These are phyloP conservation scores for Zaprionus ornatus DNA, from an alignment of 1,140 invertebrate genomes.

Conservation along the genomic window DNA sequence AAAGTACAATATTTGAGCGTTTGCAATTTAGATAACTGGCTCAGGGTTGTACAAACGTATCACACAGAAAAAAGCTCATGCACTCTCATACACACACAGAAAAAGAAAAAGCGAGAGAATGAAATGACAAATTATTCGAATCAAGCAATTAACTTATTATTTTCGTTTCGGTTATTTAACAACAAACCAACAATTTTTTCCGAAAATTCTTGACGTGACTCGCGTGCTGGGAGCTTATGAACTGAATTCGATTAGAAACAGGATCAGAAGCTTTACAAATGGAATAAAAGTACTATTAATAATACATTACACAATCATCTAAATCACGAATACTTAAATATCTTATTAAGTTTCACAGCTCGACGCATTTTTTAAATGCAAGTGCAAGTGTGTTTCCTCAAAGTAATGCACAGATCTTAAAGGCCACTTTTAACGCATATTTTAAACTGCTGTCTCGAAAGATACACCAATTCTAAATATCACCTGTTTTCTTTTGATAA, in stretches of 20 bases:
- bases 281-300: not conserved
- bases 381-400: not conserved
- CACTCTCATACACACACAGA: conserved; percentile 11
- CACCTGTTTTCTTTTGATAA: not conserved
- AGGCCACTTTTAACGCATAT: conserved; percentile 14
- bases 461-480: not conserved
- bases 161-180: conserved; percentile 43
- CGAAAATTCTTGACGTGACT: conserved; percentile 32
- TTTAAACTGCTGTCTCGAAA: not conserved
- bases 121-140: conserved; percentile 62
- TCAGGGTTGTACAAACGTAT: conserved; percentile 39
- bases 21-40: conserved; percentile 56
- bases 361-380: not conserved
- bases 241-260: conserved; percentile 5
- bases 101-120: not conserved
- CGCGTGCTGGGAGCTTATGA: conserved; percentile 32
- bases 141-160: conserved; percentile 78
- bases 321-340: not conserved
- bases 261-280: conserved; percentile 5
- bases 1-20: conserved; percentile 12
- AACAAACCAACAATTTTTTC: conserved; percentile 42
- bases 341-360: not conserved
- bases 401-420: conserved; percentile 31
- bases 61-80: conserved; percentile 21
- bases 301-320: conserved; percentile 12